Conservation (phyloP, 2,797 vertebrate species). For the Apogon hyalosoma region DNA sequence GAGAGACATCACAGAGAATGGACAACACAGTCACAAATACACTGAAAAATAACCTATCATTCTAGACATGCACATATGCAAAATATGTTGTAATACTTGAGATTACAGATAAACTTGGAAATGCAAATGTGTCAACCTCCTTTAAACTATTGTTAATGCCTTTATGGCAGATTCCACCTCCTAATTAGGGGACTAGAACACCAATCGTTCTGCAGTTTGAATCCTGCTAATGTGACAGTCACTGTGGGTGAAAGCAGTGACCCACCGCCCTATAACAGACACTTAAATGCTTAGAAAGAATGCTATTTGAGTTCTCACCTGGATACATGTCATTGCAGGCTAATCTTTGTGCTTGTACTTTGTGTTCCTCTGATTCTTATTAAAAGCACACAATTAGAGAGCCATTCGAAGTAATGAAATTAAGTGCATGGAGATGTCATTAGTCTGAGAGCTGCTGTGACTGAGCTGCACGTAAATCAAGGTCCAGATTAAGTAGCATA, state of each 20-base stretch:
- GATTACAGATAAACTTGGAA: no score
- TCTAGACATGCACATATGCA: no score
- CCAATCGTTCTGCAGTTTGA: no score
- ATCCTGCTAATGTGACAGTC: neutral
- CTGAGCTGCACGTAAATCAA: conserved; percentile 61
- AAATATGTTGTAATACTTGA: no score
- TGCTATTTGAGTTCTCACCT: neutral
- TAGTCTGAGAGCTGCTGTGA: conserved; percentile 63
- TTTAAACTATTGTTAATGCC: no score
- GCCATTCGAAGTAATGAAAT: conserved; percentile 70
- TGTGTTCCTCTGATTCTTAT: conserved; percentile 51
- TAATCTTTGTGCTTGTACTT: conserved; percentile 13
- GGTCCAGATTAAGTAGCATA: conserved; percentile 49
- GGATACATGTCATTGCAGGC: conserved; percentile 3
- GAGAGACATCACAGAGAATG: no score
- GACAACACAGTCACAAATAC: no score
- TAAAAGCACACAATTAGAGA: conserved; percentile 71
- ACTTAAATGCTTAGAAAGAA: neutral
- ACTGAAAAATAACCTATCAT: no score
- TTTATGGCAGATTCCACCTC: no score
- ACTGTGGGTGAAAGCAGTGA: neutral
- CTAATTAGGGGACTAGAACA: no score
- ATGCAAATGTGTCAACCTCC: no score
- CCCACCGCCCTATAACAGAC: conserved; percentile 10
- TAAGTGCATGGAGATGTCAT: conserved; percentile 58